Conservation (phyloP, 1,140 invertebrate species). For the Drosophila nebulosa region DNA sequence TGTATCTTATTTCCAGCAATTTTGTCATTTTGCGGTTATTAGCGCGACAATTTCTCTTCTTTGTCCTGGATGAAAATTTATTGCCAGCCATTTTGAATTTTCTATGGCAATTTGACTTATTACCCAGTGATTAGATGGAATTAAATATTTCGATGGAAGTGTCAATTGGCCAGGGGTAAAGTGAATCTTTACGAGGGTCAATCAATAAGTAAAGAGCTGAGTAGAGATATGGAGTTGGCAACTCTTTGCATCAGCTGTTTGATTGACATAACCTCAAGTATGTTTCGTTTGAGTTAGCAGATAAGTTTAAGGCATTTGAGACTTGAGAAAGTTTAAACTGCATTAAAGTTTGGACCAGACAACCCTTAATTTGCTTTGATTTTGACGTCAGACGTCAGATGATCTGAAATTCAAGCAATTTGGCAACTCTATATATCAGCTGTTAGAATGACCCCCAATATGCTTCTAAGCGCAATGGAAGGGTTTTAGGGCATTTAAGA, state of each 20-base stretch:
- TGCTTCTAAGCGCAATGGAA: no score
- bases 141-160: constrained; percentile 66
- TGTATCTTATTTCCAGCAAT: constrained; percentile 26
- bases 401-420: no score
- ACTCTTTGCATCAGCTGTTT: background rate
- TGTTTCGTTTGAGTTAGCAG: no score
- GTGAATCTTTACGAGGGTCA: constrained; percentile 61
- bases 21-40: constrained; percentile 65
- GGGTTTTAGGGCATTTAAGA: no score
- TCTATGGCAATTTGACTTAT: constrained; percentile 43
- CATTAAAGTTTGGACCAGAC: no score
- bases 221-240: constrained; percentile 14
- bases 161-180: constrained; percentile 56
- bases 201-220: background rate
- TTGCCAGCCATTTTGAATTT: constrained; percentile 7
- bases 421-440: no score
- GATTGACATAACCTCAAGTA: no score
- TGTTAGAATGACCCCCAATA: no score
- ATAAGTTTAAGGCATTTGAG: no score
- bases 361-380: no score
- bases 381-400: no score
- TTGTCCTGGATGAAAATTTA: constrained; percentile 8
- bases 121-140: constrained; percentile 52
- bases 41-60: constrained; percentile 41
- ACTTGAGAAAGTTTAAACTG: no score